Base-by-base conservation (phyloP, 1,140 invertebrate genomes). In the Drosophila ironensis region DNA sequence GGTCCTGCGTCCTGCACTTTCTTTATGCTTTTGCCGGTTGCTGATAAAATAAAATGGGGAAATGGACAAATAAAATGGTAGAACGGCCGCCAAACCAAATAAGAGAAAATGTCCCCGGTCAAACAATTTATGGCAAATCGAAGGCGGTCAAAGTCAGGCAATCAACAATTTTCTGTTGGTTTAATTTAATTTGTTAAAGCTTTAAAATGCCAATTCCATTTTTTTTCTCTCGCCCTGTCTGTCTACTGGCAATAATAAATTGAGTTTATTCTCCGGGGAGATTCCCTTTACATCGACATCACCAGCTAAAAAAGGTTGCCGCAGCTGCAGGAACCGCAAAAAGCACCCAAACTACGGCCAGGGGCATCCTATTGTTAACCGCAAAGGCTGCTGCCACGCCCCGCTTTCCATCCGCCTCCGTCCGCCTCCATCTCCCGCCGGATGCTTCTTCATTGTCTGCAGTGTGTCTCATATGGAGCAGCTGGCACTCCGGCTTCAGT, bases 151-250 rank as follows among this genome's bases (percentile, higher is more conserved):
- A 54, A 54, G 52, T 30, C 57, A 41, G 50, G 53, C 61, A 59
- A 57, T 61, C 72, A 75, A 71, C 67, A 67, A 71, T 81, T 80
- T 76, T 56, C 61, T 45, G 42, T 78, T 67, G 59, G 67, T 80
- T 73, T 86, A 86, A 84, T 84, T 84, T 84, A 86, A 86, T 80
- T 74, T 70, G 60, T 73, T 69, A 77, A 72, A 64, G 75, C 80
- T 84, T 82, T 82, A 84, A 84, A 82, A 84, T 73, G 81, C 64
- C 80, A 80, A 86, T 78, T 75, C 64, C 71, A 47, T 25, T 50
- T 30, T 75, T 53, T 67, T 16, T 17, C 25, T 40, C 45, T 40
- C 30, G 16, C 11, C 20, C 30, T 27, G 42, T 54, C 44, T 45
- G 73, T 51, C 61, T 70, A 51, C 54, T 72, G 66, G 71, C 80